These are phyloP conservation scores for Limnephilus lunatus DNA, from an alignment of 2,888 invertebrate genomes.

Conservation along the genomic window DNA sequence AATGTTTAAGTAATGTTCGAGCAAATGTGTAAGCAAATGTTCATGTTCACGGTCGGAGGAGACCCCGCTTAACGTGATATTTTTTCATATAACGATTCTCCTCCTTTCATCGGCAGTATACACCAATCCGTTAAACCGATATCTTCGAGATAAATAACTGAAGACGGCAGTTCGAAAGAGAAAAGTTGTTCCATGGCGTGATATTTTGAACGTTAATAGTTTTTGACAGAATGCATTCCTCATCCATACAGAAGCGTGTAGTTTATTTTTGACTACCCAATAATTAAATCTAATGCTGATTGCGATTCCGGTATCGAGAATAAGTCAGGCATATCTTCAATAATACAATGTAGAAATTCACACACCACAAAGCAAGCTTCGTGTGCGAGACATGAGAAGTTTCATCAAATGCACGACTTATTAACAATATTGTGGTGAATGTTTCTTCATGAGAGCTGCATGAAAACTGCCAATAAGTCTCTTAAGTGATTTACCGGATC, in stretches of 20 bases:
- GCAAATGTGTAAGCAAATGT: no score
- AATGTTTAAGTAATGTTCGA: no score
- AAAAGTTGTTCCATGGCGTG: no score
- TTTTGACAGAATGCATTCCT: neutral
- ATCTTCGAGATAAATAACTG: no score
- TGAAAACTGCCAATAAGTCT: neutral
- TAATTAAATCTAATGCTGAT: neutral
- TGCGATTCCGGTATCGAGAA: neutral
- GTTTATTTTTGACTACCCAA: neutral
- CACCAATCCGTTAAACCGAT: no score
- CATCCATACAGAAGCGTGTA: neutral
- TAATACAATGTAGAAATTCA: neutral
- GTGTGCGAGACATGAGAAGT: neutral
- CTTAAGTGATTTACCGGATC: neutral
- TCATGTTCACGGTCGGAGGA: no score
- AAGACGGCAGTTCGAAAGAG: no score
- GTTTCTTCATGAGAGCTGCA: neutral
- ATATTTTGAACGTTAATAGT: neutral
- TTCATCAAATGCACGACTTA: neutral
- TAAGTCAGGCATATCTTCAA: neutral
- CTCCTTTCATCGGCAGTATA: neutral
- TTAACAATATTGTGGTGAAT: neutral
- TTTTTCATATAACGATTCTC: neutral
- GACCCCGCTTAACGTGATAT: neutral
- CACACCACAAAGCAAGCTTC: neutral